Percentiles rank a stretch among this genome's conserved stretches.
Conservation (phyloP, 2,797 vertebrate genomes). For the Tadarida brasiliensis region DNA sequence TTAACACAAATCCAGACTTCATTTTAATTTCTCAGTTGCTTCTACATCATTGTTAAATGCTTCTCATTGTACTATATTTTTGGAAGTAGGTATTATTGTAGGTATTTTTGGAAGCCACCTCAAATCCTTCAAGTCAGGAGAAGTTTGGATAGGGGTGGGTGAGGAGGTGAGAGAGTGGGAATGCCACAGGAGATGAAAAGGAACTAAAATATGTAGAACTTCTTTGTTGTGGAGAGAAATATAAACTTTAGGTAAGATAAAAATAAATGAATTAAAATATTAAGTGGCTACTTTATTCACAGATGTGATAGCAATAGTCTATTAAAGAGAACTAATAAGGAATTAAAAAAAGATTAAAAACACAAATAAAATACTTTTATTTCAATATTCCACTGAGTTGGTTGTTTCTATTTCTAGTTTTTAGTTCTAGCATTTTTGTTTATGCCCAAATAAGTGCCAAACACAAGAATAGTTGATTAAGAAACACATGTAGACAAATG, state of each 20-base stretch:
- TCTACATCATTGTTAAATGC: background rate
- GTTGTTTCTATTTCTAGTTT: background rate
- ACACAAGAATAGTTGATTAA: conserved; percentile 1
- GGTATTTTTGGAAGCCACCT: background rate
- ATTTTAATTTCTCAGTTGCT: background rate
- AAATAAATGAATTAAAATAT: conserved; percentile 2
- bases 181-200: background rate
- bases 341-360: background rate
- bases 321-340: background rate
- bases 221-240: background rate
- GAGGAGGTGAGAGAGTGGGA: background rate
- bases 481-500: background rate
- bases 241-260: background rate
- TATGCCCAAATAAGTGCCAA: background rate
- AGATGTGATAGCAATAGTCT: background rate
- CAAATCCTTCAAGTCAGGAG: background rate
- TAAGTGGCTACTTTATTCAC: background rate
- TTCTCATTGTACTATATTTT: background rate
- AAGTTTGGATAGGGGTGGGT: background rate
- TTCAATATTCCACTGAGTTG: background rate
- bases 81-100: background rate
- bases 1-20: background rate
- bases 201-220: background rate
- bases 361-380: conserved; percentile 27
- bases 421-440: background rate